Evolutionary conservation across 2,888 invertebrate species (phyloP).

Genomic region (Dryadula phaetusa): DNA sequence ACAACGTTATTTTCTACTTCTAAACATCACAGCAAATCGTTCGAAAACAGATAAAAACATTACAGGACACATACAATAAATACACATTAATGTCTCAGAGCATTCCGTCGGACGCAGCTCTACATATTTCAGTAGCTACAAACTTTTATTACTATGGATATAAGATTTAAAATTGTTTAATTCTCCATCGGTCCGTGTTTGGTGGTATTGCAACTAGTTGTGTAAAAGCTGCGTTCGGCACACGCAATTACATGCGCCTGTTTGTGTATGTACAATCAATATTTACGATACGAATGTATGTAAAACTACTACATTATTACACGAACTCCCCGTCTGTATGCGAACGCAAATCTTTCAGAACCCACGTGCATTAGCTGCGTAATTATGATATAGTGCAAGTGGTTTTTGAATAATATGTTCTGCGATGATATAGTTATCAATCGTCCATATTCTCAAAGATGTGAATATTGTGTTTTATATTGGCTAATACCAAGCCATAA

Average conservation of each 20-base stretch:
- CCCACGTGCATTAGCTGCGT: constrained; percentile 23
- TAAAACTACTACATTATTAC: constrained; percentile 67
- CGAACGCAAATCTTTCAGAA: constrained; percentile 36
- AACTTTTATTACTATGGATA: constrained; percentile 22
- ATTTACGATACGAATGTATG: constrained; percentile 74
- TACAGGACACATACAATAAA: constrained; percentile 82
- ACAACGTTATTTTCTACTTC: constrained; percentile 44
- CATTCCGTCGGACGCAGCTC: constrained; percentile 63
- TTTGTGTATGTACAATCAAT: constrained; percentile 77
- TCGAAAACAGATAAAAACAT: constrained; percentile 79
- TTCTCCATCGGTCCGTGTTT: constrained; percentile 70
- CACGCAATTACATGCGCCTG: constrained; percentile 82
- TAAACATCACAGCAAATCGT: constrained; percentile 61
- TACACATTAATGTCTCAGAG: constrained; percentile 82
- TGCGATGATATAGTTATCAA: constrained; percentile 8
- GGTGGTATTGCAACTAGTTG: constrained; percentile 82
- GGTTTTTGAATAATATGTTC: constrained; percentile 13
- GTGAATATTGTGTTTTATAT: not conserved
- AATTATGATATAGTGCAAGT: constrained; percentile 26
- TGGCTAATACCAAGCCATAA: too few relatives aligned
- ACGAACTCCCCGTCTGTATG: constrained; percentile 42
- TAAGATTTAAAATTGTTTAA: constrained; percentile 32
- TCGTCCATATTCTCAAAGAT: not conserved
- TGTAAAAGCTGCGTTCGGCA: constrained; percentile 80
- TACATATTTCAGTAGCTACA: constrained; percentile 27